phyloP scores from a whole-genome alignment of 2,113 vertebrate species.

The Pollimyrus isidori region DNA sequence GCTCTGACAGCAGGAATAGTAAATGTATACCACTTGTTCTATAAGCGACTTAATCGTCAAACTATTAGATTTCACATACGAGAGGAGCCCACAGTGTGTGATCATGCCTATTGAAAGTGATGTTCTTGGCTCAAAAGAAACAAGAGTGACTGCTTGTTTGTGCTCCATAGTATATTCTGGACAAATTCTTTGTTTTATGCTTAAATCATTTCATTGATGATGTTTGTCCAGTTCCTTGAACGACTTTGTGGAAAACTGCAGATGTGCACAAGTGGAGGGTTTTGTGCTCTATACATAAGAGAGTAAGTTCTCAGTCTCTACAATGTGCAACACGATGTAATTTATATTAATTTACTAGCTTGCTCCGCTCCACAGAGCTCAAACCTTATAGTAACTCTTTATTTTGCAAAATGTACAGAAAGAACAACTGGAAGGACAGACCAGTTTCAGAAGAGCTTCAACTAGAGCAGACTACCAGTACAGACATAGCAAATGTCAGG shows the following conservation, averaged over 20 bases:
- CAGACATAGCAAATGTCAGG: neutral
- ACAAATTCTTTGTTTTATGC: neutral
- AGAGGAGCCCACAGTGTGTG: neutral
- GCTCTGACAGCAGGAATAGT: neutral
- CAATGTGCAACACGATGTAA: neutral
- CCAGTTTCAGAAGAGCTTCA: neutral
- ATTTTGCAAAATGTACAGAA: neutral
- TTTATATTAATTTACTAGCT: neutral
- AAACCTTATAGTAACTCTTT: neutral
- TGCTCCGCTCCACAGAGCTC: neutral
- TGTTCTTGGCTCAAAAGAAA: neutral
- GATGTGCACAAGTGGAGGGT: neutral
- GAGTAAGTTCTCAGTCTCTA: neutral
- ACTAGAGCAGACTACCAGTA: neutral
- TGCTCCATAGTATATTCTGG: neutral
- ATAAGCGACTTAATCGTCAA: neutral
- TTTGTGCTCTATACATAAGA: neutral
- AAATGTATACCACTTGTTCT: neutral
- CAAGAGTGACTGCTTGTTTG: neutral
- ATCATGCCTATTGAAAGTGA: neutral
- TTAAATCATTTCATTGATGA: neutral
- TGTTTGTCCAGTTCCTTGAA: neutral
- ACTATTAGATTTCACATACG: neutral
- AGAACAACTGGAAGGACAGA: neutral
- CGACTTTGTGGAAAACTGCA: neutral